These are phyloP conservation scores for Terrapene triunguis DNA, from an alignment of 2,113 vertebrate species.

Conservation along the genomic window DNA sequence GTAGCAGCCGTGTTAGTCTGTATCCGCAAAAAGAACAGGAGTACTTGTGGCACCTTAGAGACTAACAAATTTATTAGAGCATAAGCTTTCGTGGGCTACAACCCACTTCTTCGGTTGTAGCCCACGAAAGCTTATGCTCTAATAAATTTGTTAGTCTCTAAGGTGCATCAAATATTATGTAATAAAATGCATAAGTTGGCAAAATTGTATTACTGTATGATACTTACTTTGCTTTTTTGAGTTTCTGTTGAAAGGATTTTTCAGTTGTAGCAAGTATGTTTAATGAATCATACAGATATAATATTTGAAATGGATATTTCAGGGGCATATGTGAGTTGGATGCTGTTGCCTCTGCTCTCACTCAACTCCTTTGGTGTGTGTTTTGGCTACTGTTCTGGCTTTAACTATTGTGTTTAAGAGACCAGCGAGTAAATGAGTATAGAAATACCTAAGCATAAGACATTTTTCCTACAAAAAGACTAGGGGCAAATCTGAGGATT, in stretches of 20 bases:
- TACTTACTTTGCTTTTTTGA: not conserved
- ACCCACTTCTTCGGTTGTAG: no score
- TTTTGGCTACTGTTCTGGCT: not conserved
- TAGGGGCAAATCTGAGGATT: not conserved
- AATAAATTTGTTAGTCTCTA: no score
- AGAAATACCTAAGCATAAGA: not conserved
- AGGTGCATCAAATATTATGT: not conserved
- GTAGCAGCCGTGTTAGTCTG: no score
- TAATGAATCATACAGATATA: not conserved
- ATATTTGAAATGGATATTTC: not conserved
- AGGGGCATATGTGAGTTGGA: not conserved
- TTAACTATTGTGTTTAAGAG: not conserved
- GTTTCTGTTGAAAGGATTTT: not conserved
- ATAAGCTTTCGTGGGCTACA: no score
- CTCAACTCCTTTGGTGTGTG: not conserved
- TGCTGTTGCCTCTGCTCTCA: not conserved
- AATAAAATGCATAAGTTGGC: not conserved
- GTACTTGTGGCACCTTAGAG: no score
- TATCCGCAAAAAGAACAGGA: no score
- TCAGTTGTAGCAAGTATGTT: not conserved
- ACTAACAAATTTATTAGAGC: no score
- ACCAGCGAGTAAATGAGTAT: not conserved
- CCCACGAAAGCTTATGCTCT: no score
- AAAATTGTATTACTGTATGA: not conserved
- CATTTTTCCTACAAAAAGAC: not conserved